phyloP scores from a whole-genome alignment of 2,888 invertebrate species.

The Mystacides longicornis region DNA sequence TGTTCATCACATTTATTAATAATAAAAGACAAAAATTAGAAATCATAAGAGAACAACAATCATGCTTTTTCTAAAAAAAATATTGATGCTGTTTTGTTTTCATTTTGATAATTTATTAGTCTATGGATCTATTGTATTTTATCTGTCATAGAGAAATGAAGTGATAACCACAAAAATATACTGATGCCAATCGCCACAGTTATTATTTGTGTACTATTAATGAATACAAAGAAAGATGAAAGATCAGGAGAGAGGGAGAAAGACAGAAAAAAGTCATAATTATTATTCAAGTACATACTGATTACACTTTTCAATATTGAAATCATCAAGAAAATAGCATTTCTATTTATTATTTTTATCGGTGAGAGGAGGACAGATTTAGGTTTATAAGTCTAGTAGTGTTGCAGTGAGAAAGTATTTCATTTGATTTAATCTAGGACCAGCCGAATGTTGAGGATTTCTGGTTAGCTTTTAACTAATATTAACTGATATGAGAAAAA shows the following conservation, averaged over 20 bases:
- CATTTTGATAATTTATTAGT: neutral
- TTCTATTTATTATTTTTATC: too few species aligned
- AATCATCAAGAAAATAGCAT: too few species aligned
- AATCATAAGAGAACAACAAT: neutral
- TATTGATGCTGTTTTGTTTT: neutral
- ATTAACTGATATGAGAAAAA: too few species aligned
- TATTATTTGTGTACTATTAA: neutral
- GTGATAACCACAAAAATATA: too few species aligned
- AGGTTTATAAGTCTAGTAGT: neutral
- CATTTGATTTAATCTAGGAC: neutral
- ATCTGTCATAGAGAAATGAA: neutral
- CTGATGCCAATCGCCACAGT: neutral
- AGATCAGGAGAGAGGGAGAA: neutral
- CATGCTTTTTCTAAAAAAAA: neutral
- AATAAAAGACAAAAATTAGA: too few species aligned
- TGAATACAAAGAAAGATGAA: neutral
- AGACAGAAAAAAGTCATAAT: neutral
- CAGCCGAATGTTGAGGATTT: conserved; percentile 5
- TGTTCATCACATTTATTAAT: too few species aligned
- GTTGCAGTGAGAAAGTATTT: neutral
- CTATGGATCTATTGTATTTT: neutral
- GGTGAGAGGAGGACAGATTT: too few species aligned
- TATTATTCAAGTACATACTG: neutral
- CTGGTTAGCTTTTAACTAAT: neutral
- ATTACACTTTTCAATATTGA: too few species aligned